These are phyloP conservation scores for Saturnia pavonia DNA, from an alignment of 2,888 invertebrate species.

Conservation along the genomic window DNA sequence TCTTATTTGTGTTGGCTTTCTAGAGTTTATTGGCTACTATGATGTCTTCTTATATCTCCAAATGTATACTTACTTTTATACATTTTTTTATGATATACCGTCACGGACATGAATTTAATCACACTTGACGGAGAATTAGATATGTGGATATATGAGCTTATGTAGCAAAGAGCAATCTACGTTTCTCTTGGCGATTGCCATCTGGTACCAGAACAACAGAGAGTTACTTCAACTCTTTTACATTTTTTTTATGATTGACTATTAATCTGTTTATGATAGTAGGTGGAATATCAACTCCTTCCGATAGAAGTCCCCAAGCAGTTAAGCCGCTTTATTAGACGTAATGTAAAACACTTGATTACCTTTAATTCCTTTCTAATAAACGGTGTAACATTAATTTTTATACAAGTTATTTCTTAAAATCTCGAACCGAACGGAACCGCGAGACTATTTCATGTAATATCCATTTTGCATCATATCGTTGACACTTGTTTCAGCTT, in stretches of 20 bases:
- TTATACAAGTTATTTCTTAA: neutral
- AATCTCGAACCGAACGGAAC: neutral
- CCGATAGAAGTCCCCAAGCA: neutral
- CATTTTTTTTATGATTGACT: neutral
- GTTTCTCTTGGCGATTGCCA: neutral
- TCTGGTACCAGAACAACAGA: neutral
- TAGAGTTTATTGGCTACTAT: neutral
- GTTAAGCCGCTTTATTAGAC: neutral
- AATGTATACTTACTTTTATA: neutral
- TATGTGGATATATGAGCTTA: neutral
- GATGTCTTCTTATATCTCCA: too few relatives aligned
- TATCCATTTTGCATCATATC: constrained; percentile 1
- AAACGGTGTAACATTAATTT: too few relatives aligned
- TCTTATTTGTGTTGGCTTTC: neutral
- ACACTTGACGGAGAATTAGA: neutral
- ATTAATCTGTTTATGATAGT: neutral
- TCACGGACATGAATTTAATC: neutral
- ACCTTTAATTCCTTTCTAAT: too few relatives aligned
- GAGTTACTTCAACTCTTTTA: neutral
- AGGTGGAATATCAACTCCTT: neutral
- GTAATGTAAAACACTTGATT: too few relatives aligned
- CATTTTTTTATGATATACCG: neutral
- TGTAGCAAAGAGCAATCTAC: neutral
- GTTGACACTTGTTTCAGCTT: neutral
- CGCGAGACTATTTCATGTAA: neutral